Conservation (phyloP, 2,113 vertebrate genomes). For the Odocoileus virginianus region DNA sequence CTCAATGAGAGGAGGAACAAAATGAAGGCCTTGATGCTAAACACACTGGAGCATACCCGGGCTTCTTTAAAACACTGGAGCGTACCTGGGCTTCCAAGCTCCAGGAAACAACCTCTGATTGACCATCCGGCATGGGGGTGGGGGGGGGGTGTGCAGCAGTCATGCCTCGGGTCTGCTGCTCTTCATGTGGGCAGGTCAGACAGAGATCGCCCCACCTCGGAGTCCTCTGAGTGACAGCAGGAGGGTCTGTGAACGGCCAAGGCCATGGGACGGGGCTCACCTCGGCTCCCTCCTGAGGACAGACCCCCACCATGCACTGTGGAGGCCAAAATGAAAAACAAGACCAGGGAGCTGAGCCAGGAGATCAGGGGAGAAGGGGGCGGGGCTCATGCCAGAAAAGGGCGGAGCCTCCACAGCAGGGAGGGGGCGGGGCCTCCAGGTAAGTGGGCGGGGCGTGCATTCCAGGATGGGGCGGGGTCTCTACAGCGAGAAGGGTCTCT, state of each 20-base stretch:
- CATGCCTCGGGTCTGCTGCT: accelerated
- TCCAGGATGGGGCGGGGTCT: neutral
- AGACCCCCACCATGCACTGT: neutral
- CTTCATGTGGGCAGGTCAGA: neutral
- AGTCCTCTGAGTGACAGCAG: neutral
- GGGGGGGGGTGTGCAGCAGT: neutral
- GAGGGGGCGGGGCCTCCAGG: too few species aligned
- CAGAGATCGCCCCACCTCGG: neutral
- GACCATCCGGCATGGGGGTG: accelerated
- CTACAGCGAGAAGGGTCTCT: too few species aligned
- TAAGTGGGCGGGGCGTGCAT: neutral
- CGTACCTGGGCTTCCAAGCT: neutral
- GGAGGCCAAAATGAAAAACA: neutral
- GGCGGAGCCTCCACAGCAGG: accelerated
- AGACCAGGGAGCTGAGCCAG: neutral
- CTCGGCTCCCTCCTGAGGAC: neutral
- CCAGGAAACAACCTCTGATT: neutral
- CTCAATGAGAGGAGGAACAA: accelerated
- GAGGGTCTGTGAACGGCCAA: too few species aligned
- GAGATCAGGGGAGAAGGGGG: neutral
- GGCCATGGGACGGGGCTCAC: neutral
- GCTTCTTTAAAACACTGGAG: accelerated
- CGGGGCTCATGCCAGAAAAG: neutral
- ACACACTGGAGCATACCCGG: accelerated
- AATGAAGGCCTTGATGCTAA: accelerated